Conservation (phyloP, 2,888 invertebrate species). For the Idaea straminata region DNA sequence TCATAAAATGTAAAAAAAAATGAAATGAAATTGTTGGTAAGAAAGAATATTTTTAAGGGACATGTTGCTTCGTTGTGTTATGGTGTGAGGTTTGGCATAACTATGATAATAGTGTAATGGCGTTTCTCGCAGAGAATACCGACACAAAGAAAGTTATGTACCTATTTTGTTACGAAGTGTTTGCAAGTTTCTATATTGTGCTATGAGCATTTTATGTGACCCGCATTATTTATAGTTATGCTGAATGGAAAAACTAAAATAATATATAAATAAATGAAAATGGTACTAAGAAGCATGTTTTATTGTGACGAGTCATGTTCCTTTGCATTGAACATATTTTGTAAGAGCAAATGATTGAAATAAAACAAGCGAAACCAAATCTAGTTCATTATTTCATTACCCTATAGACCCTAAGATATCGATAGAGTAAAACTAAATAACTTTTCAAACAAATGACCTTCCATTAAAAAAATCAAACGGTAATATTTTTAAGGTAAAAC, state of each 20-base stretch:
- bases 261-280: constrained; percentile 76
- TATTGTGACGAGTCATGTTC: constrained; percentile 80
- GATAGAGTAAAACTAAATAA: too few species aligned
- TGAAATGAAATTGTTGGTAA: constrained; percentile 82
- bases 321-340: constrained; percentile 81
- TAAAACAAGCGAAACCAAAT: constrained; percentile 80
- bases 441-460: too few species aligned
- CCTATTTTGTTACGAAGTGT: constrained; percentile 81
- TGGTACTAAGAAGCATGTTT: constrained; percentile 81
- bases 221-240: constrained; percentile 80
- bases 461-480: too few species aligned
- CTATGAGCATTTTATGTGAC: constrained; percentile 80
- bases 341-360: constrained; percentile 81
- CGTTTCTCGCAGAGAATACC: constrained; percentile 74
- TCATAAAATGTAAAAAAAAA: constrained; percentile 80
- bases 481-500: too few species aligned
- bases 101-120: constrained; percentile 74
- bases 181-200: constrained; percentile 80
- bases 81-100: constrained; percentile 78
- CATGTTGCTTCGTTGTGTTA: constrained; percentile 80
- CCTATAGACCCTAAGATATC: neutral
- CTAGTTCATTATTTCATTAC: constrained; percentile 56
- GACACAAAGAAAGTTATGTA: constrained; percentile 70
- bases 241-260: constrained; percentile 76
- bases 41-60: constrained; percentile 83